These are phyloP conservation scores for Eurytoma adleriae DNA, from an alignment of 2,888 invertebrate genomes.

Conservation along the genomic window DNA sequence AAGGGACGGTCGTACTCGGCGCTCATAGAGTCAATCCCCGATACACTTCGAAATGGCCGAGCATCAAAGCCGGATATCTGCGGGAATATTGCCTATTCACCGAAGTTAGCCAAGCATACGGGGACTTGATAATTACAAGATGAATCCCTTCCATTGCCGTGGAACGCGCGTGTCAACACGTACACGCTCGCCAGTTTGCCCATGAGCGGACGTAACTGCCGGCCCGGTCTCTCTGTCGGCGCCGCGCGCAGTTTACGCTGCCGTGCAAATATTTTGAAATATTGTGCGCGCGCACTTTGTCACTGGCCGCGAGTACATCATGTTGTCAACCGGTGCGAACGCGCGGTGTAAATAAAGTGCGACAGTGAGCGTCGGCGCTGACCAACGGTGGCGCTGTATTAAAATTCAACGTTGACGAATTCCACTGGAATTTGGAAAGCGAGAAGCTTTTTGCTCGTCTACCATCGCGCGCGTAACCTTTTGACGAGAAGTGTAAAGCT, in stretches of 20 bases:
- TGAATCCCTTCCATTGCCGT: not conserved
- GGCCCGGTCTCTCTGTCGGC: too few relatives aligned
- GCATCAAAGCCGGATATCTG: slow-evolving; percentile 9
- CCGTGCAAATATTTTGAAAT: slow-evolving; percentile 23
- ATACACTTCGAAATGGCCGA: slow-evolving; percentile 21
- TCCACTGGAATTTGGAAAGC: not conserved
- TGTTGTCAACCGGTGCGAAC: not conserved
- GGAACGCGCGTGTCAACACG: not conserved
- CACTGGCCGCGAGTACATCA: slow-evolving; percentile 9
- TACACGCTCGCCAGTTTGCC: not conserved
- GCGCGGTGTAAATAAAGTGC: slow-evolving; percentile 27
- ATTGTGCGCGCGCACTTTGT: slow-evolving; percentile 1
- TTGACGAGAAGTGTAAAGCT: too few relatives aligned
- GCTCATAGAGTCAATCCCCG: not conserved
- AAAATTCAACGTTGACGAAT: slow-evolving; percentile 15
- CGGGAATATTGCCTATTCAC: not conserved
- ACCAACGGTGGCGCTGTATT: not conserved
- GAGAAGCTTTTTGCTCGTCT: not conserved
- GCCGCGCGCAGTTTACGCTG: not conserved
- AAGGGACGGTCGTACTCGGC: not conserved
- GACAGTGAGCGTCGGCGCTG: not conserved
- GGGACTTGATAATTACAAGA: slow-evolving; percentile 22
- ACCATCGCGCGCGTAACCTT: too few relatives aligned
- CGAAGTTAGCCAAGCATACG: not conserved
- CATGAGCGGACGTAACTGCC: too few relatives aligned